Conservation (phyloP, 2,888 invertebrate species). For the Drosophila mercatorum region DNA sequence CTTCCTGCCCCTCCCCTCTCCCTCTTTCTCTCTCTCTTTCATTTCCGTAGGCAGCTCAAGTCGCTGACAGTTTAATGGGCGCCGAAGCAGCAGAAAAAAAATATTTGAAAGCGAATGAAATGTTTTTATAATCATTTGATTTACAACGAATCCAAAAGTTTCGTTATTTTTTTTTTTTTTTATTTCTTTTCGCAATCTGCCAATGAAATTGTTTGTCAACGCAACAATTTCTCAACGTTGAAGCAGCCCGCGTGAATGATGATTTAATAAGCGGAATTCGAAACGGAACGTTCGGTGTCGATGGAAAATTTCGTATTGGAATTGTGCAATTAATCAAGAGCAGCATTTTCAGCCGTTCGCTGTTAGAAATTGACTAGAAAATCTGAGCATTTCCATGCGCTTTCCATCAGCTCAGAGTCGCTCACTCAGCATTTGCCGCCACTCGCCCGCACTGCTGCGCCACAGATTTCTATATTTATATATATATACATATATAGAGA, state of each 20-base stretch:
- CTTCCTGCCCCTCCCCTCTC: conserved; percentile 14
- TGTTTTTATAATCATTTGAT: conserved; percentile 68
- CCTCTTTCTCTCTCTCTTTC: conserved; percentile 15
- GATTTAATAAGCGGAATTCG: conserved; percentile 61
- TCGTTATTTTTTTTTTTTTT: conserved; percentile 14
- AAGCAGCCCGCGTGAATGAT: conserved; percentile 31
- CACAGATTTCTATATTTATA: conserved; percentile 50
- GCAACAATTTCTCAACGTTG: conserved; percentile 51
- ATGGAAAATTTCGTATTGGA: conserved; percentile 50
- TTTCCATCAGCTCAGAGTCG: conserved; percentile 44
- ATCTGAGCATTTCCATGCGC: conserved; percentile 47
- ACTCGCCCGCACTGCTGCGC: neutral
- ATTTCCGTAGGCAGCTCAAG: conserved; percentile 42
- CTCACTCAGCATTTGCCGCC: conserved; percentile 48
- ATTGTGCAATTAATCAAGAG: conserved; percentile 69
- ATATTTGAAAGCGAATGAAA: conserved; percentile 31
- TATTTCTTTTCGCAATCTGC: conserved; percentile 61
- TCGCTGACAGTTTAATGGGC: conserved; percentile 72
- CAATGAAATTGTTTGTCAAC: conserved; percentile 75
- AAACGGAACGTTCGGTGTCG: conserved; percentile 35
- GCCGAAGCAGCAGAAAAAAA: conserved; percentile 26
- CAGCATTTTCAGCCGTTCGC: conserved; percentile 30
- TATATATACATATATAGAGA: neutral
- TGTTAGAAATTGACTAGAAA: conserved; percentile 48
- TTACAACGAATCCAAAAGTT: conserved; percentile 46